Percentiles rank a stretch among this genome's conserved stretches.
Conservation (phyloP, 2,113 vertebrate species). For the Psephotus haematonotus region DNA sequence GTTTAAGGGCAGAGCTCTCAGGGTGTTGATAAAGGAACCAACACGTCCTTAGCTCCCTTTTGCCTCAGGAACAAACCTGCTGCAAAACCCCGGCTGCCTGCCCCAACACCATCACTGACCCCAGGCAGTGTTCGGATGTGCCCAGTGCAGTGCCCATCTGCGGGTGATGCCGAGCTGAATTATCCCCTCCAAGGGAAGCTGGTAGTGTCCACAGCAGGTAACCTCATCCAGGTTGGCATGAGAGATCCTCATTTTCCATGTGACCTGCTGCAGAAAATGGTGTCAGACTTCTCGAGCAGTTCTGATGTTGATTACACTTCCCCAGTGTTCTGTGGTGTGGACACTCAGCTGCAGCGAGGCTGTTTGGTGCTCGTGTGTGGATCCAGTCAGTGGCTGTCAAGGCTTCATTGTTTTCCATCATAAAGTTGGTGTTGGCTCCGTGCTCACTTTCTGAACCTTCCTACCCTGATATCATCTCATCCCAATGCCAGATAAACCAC, state of each 20-base stretch:
- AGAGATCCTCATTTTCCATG: neutral
- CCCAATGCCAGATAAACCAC: neutral
- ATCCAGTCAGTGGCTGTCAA: neutral
- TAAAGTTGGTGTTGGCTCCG: accelerated
- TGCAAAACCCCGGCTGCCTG: neutral
- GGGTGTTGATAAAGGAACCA: neutral
- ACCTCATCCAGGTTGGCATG: neutral
- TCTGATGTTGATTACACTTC: neutral
- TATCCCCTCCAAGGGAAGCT: neutral
- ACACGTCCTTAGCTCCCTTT: neutral
- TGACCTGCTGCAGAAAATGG: neutral
- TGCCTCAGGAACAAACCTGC: neutral
- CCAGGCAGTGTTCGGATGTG: accelerated
- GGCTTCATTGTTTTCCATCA: neutral
- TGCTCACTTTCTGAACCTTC: neutral
- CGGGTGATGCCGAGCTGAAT: neutral
- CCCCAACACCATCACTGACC: accelerated
- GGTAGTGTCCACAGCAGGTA: neutral
- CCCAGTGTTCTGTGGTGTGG: neutral
- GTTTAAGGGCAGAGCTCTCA: neutral
- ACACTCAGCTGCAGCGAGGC: neutral
- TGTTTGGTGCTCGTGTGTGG: neutral
- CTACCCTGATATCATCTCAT: neutral
- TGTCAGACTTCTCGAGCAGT: neutral
- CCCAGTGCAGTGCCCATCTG: neutral